Conservation (phyloP, 2,797 vertebrate genomes). For the Urosaurus nigricauda region DNA sequence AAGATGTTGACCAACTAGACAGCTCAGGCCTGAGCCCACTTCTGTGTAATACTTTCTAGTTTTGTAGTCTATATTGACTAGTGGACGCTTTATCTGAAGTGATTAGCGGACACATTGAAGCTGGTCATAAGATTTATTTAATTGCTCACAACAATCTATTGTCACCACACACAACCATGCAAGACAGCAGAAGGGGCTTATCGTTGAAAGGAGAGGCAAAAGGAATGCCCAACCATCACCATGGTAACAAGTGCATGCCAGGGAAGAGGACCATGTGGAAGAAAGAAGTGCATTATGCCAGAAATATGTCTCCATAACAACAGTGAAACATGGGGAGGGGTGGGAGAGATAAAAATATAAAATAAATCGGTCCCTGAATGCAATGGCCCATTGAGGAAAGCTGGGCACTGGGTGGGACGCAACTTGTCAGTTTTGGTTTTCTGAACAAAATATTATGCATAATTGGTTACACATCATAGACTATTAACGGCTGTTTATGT, state of each 20-base stretch:
- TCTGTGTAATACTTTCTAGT: not conserved
- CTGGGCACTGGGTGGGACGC: not conserved
- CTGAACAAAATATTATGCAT: not conserved
- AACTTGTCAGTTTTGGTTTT: constrained; percentile 14
- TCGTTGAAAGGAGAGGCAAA: constrained; percentile 1
- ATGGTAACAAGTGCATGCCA: not conserved
- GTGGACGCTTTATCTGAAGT: not conserved
- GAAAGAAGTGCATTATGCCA: constrained; percentile 26
- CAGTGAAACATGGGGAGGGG: not conserved
- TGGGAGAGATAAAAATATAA: not conserved
- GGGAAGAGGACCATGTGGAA: not conserved
- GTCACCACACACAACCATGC: not conserved
- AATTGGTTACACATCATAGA: not conserved
- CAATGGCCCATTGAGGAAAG: not conserved
- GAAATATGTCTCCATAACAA: constrained; percentile 12
- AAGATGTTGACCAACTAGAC: not conserved
- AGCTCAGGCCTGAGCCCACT: not conserved
- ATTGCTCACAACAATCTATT: constrained; percentile 17
- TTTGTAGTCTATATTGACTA: constrained; percentile 34
- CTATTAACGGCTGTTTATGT: not conserved
- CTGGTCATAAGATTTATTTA: constrained; percentile 21
- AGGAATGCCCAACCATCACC: not conserved
- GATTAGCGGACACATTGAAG: constrained; percentile 35
- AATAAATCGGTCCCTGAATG: fast-evolving
- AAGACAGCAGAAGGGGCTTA: constrained; percentile 21